Evolutionary conservation across 2,888 invertebrate genomes (phyloP).

Genomic region (Trissolcus japonicus): DNA sequence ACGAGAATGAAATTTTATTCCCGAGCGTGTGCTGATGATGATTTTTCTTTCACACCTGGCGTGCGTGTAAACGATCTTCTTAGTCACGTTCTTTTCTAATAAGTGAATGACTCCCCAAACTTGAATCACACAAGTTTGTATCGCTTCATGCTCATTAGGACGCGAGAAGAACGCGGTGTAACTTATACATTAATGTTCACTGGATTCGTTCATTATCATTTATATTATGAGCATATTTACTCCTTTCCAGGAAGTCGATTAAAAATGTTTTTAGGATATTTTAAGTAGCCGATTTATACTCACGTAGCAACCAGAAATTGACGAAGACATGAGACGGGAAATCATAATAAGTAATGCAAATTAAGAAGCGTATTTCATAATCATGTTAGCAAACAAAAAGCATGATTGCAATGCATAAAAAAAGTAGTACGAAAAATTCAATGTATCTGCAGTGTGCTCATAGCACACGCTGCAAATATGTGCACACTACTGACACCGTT

Average conservation of each 20-base stretch:
- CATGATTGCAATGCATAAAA: too few relatives aligned
- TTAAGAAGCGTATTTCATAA: too few relatives aligned
- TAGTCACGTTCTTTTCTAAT: conserved; percentile 47
- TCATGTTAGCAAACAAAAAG: too few relatives aligned
- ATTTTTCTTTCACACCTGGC: conserved; percentile 51
- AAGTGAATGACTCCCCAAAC: conserved; percentile 12
- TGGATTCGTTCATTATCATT: conserved; percentile 1
- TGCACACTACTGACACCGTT: too few relatives aligned
- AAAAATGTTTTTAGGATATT: too few relatives aligned
- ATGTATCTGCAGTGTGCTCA: too few relatives aligned
- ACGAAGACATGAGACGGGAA: too few relatives aligned
- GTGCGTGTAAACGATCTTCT: conserved; percentile 38
- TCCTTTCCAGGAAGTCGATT: neutral
- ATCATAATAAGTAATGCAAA: too few relatives aligned
- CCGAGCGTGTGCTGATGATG: conserved; percentile 22
- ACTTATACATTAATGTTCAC: conserved; percentile 21
- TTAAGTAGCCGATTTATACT: too few relatives aligned
- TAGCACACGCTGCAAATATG: too few relatives aligned
- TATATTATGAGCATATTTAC: neutral
- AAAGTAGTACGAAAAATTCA: too few relatives aligned
- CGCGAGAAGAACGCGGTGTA: conserved; percentile 7
- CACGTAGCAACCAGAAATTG: too few relatives aligned
- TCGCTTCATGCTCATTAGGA: conserved; percentile 20
- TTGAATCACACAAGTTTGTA: conserved; percentile 8
- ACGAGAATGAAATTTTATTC: conserved; percentile 26